Base-by-base conservation (phyloP, 2,113 vertebrate species). In the Megaceryle maxima region DNA sequence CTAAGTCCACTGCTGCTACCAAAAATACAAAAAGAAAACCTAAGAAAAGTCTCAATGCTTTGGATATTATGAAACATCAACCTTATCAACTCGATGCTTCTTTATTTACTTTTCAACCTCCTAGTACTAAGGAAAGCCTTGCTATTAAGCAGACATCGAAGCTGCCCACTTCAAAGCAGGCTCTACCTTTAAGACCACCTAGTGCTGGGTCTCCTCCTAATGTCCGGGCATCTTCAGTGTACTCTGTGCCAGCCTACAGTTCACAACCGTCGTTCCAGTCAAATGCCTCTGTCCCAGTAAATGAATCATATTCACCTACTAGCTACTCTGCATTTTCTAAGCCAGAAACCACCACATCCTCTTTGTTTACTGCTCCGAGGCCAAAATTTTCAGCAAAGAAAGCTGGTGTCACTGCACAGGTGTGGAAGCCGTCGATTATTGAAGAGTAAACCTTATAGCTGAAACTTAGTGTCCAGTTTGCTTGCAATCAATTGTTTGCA, bases 41-140 rank as follows among this genome's bases (percentile, higher is more conserved):
- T 70, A 99, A 98, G 81, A 99, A 99, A 97, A 98, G 98, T 37
- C 99, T 99, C 70, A 99, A 98, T 92, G 98, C 99, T 77, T 92
- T 99, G 94, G 99, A 99, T 94, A 99, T 99, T 83, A 99, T 99
- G 99, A 99, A 99, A 93, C 99, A 99, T 96, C 98, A 99, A 35
- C 99, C 99, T 1, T 99, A 99, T 87, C 99, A 99, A 95, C 98
- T 99, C 5, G 98, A 98, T 41, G 98, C 99, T 6, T 99, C 99
- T 68, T 98, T 99, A 96, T 99, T 99, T 97, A 99, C 98, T 55
- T 99, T 98, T 97, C 99, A 99, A 41, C 98, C 99, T 94, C 99
- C 96, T 88, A 98, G 98, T 66, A 94, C 83, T n/a, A 98, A 98
- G 91, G 98, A 97, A 93, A 75, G 88, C 95, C 94, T 97, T 44